These are phyloP conservation scores for Spea hammondii DNA, from an alignment of 2,797 vertebrate genomes.

Conservation along the genomic window DNA sequence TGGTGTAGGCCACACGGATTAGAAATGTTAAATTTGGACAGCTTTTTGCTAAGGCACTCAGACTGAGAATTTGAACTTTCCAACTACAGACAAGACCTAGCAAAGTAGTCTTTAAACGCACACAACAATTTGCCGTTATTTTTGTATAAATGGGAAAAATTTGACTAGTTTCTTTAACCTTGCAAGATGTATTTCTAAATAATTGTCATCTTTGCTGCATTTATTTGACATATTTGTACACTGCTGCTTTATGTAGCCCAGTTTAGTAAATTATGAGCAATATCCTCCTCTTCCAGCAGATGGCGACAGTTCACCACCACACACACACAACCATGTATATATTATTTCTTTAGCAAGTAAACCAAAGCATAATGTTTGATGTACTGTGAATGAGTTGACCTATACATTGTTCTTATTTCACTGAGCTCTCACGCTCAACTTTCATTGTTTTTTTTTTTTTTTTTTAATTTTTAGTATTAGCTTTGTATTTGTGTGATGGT, in stretches of 20 bases:
- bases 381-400: conserved; percentile 74
- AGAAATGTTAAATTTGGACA: too few relatives aligned
- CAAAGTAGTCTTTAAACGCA: too few relatives aligned
- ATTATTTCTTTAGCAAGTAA: conserved; percentile 72
- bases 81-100: too few relatives aligned
- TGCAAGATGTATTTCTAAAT: not conserved
- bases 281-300: conserved; percentile 79
- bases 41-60: too few relatives aligned
- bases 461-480: not conserved
- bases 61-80: too few relatives aligned
- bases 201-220: too few relatives aligned
- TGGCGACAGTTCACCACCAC: conserved; percentile 82
- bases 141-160: not conserved
- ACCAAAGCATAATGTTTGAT: conserved; percentile 73
- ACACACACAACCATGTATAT: conserved; percentile 61
- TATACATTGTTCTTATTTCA: conserved; percentile 72
- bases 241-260: not conserved
- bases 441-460: conserved; percentile 56
- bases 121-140: too few relatives aligned
- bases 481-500: not conserved
- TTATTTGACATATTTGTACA: not conserved
- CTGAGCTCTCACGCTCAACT: conserved; percentile 66
- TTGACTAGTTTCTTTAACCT: not conserved
- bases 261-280: not conserved
- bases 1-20: too few relatives aligned